phyloP scores from a whole-genome alignment of 2,797 vertebrate genomes.

The Erpetoichthys calabaricus region DNA sequence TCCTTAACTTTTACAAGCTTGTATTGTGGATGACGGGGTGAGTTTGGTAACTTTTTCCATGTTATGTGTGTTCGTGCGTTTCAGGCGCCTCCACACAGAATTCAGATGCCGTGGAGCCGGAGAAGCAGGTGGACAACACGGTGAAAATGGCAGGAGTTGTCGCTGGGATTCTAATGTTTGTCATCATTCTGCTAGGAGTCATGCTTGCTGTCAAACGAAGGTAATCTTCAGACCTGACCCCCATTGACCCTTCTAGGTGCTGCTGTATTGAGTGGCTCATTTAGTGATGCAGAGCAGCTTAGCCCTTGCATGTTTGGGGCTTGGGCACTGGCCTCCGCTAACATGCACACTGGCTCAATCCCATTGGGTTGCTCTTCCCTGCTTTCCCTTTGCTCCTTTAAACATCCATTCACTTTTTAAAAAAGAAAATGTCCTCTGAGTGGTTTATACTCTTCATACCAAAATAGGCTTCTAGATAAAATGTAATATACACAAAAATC shows the following conservation, averaged over 20 bases:
- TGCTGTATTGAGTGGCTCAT: background rate
- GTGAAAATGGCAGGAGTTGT: conserved; percentile 94
- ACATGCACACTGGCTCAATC: conserved; percentile 38
- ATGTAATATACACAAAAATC: too few species aligned
- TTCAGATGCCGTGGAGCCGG: conserved; percentile 85
- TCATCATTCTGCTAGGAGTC: conserved; percentile 86
- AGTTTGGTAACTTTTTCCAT: too few species aligned
- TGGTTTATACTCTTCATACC: too few species aligned
- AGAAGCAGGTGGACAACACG: conserved; percentile 88
- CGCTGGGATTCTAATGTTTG: conserved; percentile 92
- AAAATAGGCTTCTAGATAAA: too few species aligned
- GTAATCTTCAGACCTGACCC: conserved; percentile 38
- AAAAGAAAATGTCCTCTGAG: too few species aligned
- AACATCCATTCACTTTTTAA: background rate
- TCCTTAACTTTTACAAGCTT: too few species aligned
- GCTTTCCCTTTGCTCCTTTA: conserved; percentile 15
- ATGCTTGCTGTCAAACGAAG: conserved; percentile 95
- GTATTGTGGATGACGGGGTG: too few species aligned
- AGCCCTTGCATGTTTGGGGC: background rate
- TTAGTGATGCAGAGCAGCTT: background rate
- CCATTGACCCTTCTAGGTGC: background rate
- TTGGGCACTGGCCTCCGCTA: conserved; percentile 16
- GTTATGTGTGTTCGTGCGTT: conserved; percentile 7
- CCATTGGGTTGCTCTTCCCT: conserved; percentile 32
- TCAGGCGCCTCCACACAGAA: conserved; percentile 89